phyloP scores from a whole-genome alignment of 2,888 invertebrate species.

The Nymphalis polychloros region DNA sequence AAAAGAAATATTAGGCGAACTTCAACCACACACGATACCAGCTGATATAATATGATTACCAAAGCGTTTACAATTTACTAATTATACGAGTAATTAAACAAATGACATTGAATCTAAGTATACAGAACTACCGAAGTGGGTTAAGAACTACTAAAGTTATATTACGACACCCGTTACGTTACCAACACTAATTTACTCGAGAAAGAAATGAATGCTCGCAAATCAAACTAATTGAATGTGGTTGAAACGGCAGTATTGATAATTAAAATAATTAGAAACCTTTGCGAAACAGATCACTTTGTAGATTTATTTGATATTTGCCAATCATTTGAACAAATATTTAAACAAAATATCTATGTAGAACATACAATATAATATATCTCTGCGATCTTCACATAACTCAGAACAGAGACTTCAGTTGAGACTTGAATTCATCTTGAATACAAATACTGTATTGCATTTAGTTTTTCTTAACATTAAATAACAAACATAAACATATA shows the following conservation, averaged over 20 bases:
- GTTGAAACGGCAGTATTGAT: neutral
- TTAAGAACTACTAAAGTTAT: slow-evolving; percentile 15
- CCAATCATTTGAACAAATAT: neutral
- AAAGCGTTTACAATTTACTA: neutral
- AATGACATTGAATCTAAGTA: neutral
- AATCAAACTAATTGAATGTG: slow-evolving; percentile 19
- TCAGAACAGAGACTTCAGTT: too few relatives aligned
- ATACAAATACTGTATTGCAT: too few relatives aligned
- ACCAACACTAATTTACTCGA: slow-evolving; percentile 23
- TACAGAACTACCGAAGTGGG: neutral
- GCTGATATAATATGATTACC: too few relatives aligned
- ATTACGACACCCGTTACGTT: slow-evolving; percentile 19
- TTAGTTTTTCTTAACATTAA: too few relatives aligned
- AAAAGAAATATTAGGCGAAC: too few relatives aligned
- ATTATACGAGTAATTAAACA: neutral
- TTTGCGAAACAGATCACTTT: neutral
- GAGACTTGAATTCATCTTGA: too few relatives aligned
- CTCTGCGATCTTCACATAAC: too few relatives aligned
- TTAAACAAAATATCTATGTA: too few relatives aligned
- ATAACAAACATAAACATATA: too few relatives aligned
- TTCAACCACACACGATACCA: too few relatives aligned
- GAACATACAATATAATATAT: too few relatives aligned
- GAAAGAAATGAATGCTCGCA: slow-evolving; percentile 16
- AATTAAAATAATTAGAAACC: neutral
- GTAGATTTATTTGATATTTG: too few relatives aligned